phyloP scores from a whole-genome alignment of 2,888 invertebrate species.

The Zelleria hepariella region DNA sequence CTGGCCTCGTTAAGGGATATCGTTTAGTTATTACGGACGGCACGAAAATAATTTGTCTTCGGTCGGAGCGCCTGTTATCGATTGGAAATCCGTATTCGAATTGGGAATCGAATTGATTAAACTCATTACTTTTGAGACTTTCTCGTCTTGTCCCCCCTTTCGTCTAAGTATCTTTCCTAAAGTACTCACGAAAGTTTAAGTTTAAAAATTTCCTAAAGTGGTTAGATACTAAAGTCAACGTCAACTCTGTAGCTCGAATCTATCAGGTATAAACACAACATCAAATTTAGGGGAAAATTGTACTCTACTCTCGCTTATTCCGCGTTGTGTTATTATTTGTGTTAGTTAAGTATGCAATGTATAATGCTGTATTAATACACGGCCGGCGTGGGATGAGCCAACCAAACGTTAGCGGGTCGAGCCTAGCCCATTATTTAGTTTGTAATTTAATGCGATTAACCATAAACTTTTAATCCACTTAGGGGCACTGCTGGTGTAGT shows the following conservation, averaged over 20 bases:
- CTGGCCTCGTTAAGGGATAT: slow-evolving; percentile 20
- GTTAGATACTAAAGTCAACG: no score
- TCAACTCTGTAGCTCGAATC: neutral
- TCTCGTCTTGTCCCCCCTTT: neutral
- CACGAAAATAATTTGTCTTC: neutral
- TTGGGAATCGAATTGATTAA: neutral
- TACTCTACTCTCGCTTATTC: no score
- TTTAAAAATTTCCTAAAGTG: no score
- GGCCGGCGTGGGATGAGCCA: neutral
- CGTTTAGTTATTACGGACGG: neutral
- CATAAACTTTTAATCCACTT: slow-evolving; percentile 1
- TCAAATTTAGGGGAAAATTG: neutral
- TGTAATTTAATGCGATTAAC: neutral
- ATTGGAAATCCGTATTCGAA: neutral
- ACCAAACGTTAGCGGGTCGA: neutral
- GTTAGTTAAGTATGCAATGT: no score
- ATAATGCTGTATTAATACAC: neutral
- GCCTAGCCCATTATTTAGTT: slow-evolving; percentile 1
- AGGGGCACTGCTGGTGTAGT: neutral
- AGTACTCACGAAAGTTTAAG: no score
- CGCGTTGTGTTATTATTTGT: no score
- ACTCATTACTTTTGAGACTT: neutral
- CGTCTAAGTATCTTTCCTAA: neutral
- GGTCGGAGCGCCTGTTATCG: neutral
- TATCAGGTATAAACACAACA: neutral